Evolutionary conservation across 2,888 invertebrate species (phyloP).

Genomic region (Dermolepida albohirtum): DNA sequence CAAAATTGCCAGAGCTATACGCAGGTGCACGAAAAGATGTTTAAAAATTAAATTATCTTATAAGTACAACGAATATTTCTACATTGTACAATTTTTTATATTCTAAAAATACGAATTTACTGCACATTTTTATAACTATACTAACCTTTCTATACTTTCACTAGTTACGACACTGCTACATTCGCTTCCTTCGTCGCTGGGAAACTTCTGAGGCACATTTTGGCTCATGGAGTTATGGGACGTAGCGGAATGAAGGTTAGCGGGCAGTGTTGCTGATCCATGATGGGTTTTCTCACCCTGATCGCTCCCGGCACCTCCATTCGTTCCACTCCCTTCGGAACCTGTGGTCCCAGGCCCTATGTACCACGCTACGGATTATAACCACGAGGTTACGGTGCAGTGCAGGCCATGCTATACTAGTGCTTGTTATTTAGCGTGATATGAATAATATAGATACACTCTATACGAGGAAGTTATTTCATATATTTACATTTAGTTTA

Average conservation of each 20-base stretch:
- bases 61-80: too few species aligned
- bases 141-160: constrained; percentile 79
- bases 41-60: too few species aligned
- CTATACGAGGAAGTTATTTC: constrained; percentile 3
- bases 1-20: too few species aligned
- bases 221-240: constrained; percentile 66
- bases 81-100: too few species aligned
- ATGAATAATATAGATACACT: constrained; percentile 21
- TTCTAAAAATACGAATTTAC: too few species aligned
- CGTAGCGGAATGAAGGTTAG: constrained; percentile 68
- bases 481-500: constrained; percentile 25
- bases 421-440: constrained; percentile 50
- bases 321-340: constrained; percentile 58
- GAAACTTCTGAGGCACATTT: constrained; percentile 73
- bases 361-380: constrained; percentile 65
- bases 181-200: constrained; percentile 85
- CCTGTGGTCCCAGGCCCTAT: constrained; percentile 64
- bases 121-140: too few species aligned
- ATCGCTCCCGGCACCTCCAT: constrained; percentile 63
- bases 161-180: constrained; percentile 90
- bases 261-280: constrained; percentile 77
- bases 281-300: constrained; percentile 68
- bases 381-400: constrained; percentile 60
- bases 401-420: constrained; percentile 54
- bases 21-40: too few species aligned